phyloP scores from a whole-genome alignment of 2,888 invertebrate species.

The Epinotia bilunana region DNA sequence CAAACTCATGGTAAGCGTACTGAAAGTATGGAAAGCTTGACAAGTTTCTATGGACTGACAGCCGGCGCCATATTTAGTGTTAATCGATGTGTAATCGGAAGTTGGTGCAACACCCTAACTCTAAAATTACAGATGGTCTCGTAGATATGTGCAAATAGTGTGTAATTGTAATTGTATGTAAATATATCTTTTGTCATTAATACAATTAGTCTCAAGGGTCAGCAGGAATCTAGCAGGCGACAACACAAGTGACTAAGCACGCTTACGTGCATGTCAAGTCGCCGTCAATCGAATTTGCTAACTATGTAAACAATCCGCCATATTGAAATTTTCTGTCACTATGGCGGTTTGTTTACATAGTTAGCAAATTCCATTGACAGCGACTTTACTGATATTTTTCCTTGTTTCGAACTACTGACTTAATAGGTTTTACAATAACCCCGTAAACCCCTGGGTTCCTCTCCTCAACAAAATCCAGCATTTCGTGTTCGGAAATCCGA shows the following conservation, averaged over 20 bases:
- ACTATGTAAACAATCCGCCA: too few relatives aligned
- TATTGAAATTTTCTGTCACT: too few relatives aligned
- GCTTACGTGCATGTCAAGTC: slow-evolving; percentile 51
- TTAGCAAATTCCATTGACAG: too few relatives aligned
- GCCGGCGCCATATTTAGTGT: too few relatives aligned
- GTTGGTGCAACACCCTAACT: too few relatives aligned
- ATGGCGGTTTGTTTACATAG: too few relatives aligned
- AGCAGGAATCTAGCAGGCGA: neutral
- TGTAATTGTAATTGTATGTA: slow-evolving; percentile 4
- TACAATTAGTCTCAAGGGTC: slow-evolving; percentile 8
- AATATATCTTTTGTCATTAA: neutral
- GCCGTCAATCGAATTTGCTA: too few relatives aligned
- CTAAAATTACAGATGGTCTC: neutral
- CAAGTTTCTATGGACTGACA: too few relatives aligned
- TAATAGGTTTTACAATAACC: slow-evolving; percentile 68
- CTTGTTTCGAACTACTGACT: slow-evolving; percentile 63
- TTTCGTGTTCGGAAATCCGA: slow-evolving; percentile 52
- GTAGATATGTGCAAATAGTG: neutral
- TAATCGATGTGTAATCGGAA: too few relatives aligned
- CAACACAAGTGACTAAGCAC: slow-evolving; percentile 50
- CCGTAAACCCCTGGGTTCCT: slow-evolving; percentile 62
- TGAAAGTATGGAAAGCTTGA: too few relatives aligned
- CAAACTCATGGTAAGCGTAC: too few relatives aligned
- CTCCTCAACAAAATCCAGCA: slow-evolving; percentile 59
- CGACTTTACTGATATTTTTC: slow-evolving; percentile 61